Base-by-base conservation (phyloP, 2,888 invertebrate species). In the Oegoconia quadripuncta region DNA sequence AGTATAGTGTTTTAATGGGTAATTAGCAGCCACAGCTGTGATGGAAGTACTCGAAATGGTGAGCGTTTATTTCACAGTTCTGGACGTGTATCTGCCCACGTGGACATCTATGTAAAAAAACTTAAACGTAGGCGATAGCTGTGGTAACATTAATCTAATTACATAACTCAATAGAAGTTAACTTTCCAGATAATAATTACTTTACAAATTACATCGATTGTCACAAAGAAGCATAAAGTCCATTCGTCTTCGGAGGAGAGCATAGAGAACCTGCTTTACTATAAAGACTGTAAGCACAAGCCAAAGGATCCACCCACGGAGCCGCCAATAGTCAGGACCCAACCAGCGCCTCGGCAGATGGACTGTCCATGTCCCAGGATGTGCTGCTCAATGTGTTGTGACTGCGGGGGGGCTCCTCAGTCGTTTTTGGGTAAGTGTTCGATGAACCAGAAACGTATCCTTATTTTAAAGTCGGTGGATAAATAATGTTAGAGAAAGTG, bases 181-280 rank as follows among this genome's bases (percentile, higher is more conserved):
- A n/a, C n/a, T n/a, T 74, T 71, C 5, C 68, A 83, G 82, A 51
- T 77, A 35, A 28, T 74, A 40, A 49, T 78, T 36, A 45, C 55
- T 11, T 41, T 77, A 2, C 68, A 73, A 25, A 45, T 74, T 23
- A 50, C 67, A 1, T 45, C 46, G 23, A 50, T 55, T 1, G 6
- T 59, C 1, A 46, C 74, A 13, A 42, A 23, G 28, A 39, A 35
- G 22, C 22, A 26, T n/a, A 28, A 20, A 12, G 4, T 5, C n/a
- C 11, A 13, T 9, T 68, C 66, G 2, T 66, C 75, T 2, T 79
- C 78, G 13, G 82, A 74, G 2, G 80, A 82, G 38, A 82, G 80
- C 31, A 76, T 86, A 29, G 86, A 84, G 31, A 83, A 86, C 29
- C 63, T 87, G 1, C 48, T 87, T 0, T 84, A 82, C 44, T 84